Base-by-base conservation (phyloP, 1,140 invertebrate species). In the Stenopsyche tienmushanensis region DNA sequence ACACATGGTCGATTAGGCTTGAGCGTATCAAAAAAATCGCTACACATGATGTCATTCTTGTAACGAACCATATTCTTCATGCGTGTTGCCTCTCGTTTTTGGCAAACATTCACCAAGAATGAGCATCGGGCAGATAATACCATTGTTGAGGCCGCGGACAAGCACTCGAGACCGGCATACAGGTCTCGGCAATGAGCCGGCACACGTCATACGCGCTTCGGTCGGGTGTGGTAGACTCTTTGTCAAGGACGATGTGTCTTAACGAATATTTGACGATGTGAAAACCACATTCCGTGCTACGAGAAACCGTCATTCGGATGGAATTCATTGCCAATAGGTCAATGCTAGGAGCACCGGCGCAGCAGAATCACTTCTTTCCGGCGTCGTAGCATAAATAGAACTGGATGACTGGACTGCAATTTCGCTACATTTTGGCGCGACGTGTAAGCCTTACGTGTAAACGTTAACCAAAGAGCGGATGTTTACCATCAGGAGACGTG, bases 241-340 rank as follows among this genome's bases (percentile, higher is more conserved):
- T 34, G 42, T 52, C 62, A 63, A 63, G 62, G 62, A 54, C 62
- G 50, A 7, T 17, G 50, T 55, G 34, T 44, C 52, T 55, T 53
- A 39, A 23, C 29, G 39, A 55, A 55, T 55, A 24, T 45, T 55
- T 64, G 50, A 64, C 29, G 50, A 55, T 55, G 59, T 52, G 13
- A 39, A 50, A 62, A 62, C 60, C 60, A 13, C 60, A 62, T 62
- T 62, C 60, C 60, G 13, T 34, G 29, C 5, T 34, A 34, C 29
- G 13, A 13, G 5, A 34, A 34, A 34, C 5, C 13, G 29, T 5
- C 29, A 34, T 34, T 34, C 29, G 13, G 29, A 34, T n/a, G n/a
- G n/a, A 34, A 34, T 34, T 5, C 13, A 13, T 34, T 34, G 29
- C 29, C 13, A 34, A 34, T 34, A 7, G 29, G 13, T n/a, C n/a